Base-by-base conservation (phyloP, 2,797 vertebrate species). In the Antrozous pallidus region DNA sequence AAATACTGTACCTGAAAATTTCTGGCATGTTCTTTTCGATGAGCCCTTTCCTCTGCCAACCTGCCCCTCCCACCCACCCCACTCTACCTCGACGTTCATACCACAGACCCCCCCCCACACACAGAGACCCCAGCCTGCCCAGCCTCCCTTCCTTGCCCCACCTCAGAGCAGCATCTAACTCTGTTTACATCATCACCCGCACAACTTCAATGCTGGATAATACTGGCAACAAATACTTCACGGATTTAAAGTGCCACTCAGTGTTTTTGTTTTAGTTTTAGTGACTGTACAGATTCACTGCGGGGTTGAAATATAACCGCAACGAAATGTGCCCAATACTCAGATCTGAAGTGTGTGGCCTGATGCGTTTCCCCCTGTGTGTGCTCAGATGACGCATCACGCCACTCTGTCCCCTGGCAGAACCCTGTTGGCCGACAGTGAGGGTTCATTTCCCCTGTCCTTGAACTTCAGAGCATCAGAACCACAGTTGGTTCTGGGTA, bases 341-440 rank as follows among this genome's bases (percentile, higher is more conserved):
- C 54, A 17, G 45, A 31, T n/a, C 61, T 33, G 31, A 56, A 6
- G 33, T 38, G 38, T 47, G 42, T 1, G 6, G 49, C 31, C 31
- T 36, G 24, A 26, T 8, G 36, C 2, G 0, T 63, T 20, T 51
- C 63, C n/a, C 13, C 24, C n/a, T 73, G 65, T 14, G 11, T 56
- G 0, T 31, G 58, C 24, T 92, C 63, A 45, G n/a, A 14, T 22
- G 5, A 38, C 33, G 14, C 18, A 2, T 49, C 33, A 13, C 28
- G 31, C 40, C n/a, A 1, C 40, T 3, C 22, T 17, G 3, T 2
- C 12, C 3, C 7, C 28, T 0, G 2, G 9, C 40, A 13, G 51
- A 6, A 24, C 49, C 33, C 56, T 26, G 5, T 11, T 1, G 24
- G 80, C 61, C 31, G 13, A 22, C 42, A 26, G 40, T 24, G 1